A percentile compares a stretch with the other conserved stretches of the same genome.
phyloP scores from a whole-genome alignment of 1,140 invertebrate species.

The Nomia melanderi region DNA sequence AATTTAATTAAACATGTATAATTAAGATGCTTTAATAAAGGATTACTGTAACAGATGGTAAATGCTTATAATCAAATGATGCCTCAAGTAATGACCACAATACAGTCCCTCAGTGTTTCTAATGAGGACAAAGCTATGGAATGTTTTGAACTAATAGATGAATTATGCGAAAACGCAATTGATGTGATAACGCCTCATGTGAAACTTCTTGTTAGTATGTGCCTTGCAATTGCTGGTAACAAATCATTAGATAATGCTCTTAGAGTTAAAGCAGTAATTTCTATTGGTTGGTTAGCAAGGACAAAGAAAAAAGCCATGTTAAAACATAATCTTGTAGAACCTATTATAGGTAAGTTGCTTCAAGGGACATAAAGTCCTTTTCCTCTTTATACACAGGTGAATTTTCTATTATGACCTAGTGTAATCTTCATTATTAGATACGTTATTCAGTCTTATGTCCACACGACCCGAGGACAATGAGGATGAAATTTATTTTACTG shows the following conservation, averaged over 20 bases:
- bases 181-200: slow-evolving; percentile 85
- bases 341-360: slow-evolving; percentile 82
- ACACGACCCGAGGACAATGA: slow-evolving; percentile 82
- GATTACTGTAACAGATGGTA: slow-evolving; percentile 75
- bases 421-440: slow-evolving; percentile 70
- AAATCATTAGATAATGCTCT: slow-evolving; percentile 82
- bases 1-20: not conserved
- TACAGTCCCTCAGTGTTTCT: slow-evolving; percentile 81
- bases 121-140: slow-evolving; percentile 84
- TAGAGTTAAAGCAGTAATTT: slow-evolving; percentile 85
- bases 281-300: slow-evolving; percentile 84
- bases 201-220: slow-evolving; percentile 85
- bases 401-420: slow-evolving; percentile 16
- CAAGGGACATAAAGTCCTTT: not conserved
- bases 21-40: not conserved
- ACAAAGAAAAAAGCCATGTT: slow-evolving; percentile 88
- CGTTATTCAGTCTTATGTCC: slow-evolving; percentile 87
- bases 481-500: slow-evolving; percentile 84
- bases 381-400: not conserved
- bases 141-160: slow-evolving; percentile 88
- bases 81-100: slow-evolving; percentile 83
- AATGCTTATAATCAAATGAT: slow-evolving; percentile 85
- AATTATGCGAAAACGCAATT: slow-evolving; percentile 86
- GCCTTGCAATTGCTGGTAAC: slow-evolving; percentile 84
- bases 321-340: slow-evolving; percentile 88